Base-by-base conservation (phyloP, 2,797 vertebrate genomes). In the Coregonus suidteri region DNA sequence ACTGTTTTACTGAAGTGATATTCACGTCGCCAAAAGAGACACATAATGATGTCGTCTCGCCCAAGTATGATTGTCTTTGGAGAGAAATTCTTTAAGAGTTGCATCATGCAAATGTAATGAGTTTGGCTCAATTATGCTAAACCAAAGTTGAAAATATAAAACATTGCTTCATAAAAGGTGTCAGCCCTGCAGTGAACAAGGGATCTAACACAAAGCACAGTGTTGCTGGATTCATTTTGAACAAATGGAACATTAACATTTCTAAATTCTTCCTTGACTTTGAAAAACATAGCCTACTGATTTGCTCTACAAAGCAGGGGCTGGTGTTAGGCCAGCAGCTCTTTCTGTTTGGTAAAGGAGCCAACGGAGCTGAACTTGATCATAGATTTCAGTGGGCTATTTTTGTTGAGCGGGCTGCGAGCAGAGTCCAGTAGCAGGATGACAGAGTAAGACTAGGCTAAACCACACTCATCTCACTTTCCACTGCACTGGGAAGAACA, bases 291-390 rank as follows among this genome's bases (percentile, higher is more conserved):
- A 47, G 41, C 41, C 7, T 47, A 47, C 41, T 6, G 41, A 47
- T 47, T 47, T 47, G 41, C 41, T 47, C 41, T 47, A 47, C 41
- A 47, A 47, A 6, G 81, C 89, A 92, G 87, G 88, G 88, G 90
- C 86, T 90, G 86, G 73, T 79, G 73, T 82, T 31, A 30, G 64
- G 30, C 14, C 13, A 31, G 80, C 89, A 92, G 86, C 88, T 89
- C 89, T 86, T 90, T 86, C 73, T 81, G 74, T 82, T 34, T 41
- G 37, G 78, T 88, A 80, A 88, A 92, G 79, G 76, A 75, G n/a
- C n/a, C n/a, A n/a, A n/a, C n/a, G n/a, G n/a, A n/a, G 85, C 75
- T 78, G 86, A 95, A 94, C 84, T 87, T 66, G 80, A 88, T 82
- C 81, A 51, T 67, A 84, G 78, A 87, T 84, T 82, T 90, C 72